Conservation (phyloP, 2,113 vertebrate species). For the Burhinus oedicnemus region DNA sequence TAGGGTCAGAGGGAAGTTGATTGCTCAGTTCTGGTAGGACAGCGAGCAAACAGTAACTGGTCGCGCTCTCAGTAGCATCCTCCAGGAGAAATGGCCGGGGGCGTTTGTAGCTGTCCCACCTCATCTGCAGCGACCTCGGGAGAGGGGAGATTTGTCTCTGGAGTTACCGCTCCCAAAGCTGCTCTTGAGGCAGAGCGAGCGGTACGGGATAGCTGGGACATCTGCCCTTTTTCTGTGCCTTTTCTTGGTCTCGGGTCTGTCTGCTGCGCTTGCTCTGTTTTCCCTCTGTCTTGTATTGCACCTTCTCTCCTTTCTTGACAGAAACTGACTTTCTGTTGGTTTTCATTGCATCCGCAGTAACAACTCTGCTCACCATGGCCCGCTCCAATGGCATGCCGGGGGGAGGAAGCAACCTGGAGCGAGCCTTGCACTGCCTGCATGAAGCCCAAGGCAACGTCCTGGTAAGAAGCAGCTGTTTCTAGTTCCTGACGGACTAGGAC, state of each 20-base stretch:
- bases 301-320: not conserved
- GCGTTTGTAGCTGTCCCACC: too few relatives aligned
- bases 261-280: too few relatives aligned
- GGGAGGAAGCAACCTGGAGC: constrained; percentile 80
- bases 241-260: too few relatives aligned
- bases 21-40: too few relatives aligned
- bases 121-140: too few relatives aligned
- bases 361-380: constrained; percentile 73
- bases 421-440: constrained; percentile 79
- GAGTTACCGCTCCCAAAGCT: too few relatives aligned
- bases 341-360: constrained; percentile 50
- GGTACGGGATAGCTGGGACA: not conserved
- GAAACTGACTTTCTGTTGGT: not conserved
- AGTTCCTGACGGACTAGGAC: too few relatives aligned
- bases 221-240: not conserved
- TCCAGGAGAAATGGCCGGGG: too few relatives aligned
- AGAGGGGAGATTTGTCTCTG: too few relatives aligned
- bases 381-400: constrained; percentile 80
- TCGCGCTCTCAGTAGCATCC: not conserved
- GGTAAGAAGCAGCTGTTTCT: constrained; percentile 45
- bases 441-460: constrained; percentile 71
- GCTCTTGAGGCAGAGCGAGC: not conserved
- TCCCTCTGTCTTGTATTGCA: not conserved
- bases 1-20: not conserved
- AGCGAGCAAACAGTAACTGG: not conserved